phyloP scores from a whole-genome alignment of 2,888 invertebrate genomes.

The Dryococelus australis region DNA sequence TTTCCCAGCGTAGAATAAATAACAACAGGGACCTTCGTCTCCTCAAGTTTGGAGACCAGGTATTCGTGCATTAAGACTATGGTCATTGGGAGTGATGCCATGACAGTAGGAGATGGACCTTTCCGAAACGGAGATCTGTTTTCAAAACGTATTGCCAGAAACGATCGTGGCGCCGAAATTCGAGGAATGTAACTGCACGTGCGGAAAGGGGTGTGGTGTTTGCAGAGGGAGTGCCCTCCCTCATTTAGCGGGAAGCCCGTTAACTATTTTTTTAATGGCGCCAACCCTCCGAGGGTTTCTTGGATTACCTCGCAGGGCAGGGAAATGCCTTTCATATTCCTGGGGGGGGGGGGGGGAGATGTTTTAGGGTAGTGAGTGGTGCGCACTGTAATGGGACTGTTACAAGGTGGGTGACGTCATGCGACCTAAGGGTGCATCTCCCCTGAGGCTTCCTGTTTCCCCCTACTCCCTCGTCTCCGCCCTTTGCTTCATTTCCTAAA shows the following conservation, averaged over 20 bases:
- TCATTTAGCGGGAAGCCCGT: neutral
- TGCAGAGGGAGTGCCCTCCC: neutral
- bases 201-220: neutral
- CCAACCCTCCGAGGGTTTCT: neutral
- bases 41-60: too few species aligned
- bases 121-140: too few species aligned
- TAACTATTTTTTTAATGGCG: neutral
- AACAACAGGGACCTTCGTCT: too few species aligned
- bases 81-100: too few species aligned
- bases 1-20: too few species aligned
- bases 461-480: slow-evolving; percentile 20
- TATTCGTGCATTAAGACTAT: too few species aligned
- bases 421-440: slow-evolving; percentile 36
- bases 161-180: too few species aligned
- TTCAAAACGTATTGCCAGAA: too few species aligned
- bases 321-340: neutral
- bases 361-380: neutral
- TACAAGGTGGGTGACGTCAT: slow-evolving; percentile 27
- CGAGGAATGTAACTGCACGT: too few species aligned
- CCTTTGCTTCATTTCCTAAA: slow-evolving; percentile 52
- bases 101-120: too few species aligned
- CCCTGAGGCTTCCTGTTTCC: slow-evolving; percentile 35
- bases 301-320: neutral
- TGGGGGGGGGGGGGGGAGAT: too few species aligned
- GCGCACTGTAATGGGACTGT: slow-evolving; percentile 17